A percentile compares a stretch with the other conserved stretches of the same genome.
Evolutionary conservation across 2,888 invertebrate genomes (phyloP).

Genomic region (Volucella bombylans): DNA sequence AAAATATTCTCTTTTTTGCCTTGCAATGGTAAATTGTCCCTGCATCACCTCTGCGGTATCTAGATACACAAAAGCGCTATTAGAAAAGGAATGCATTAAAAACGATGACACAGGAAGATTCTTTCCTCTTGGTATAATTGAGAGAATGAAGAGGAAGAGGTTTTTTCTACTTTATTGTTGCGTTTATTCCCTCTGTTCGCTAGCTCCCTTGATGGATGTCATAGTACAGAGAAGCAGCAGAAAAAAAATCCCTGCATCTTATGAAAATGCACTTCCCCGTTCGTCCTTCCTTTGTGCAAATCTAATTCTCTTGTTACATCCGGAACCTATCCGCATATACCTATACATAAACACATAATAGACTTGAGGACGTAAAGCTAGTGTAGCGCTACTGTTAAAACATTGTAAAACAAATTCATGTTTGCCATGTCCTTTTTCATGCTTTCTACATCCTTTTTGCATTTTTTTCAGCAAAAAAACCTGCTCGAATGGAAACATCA

Average conservation of each 20-base stretch:
- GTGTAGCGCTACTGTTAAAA: neutral
- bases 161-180: neutral
- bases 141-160: constrained; percentile 53
- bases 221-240: constrained; percentile 5
- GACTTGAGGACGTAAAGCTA: constrained; percentile 9
- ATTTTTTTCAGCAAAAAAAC: constrained; percentile 24
- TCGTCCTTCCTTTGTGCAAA: constrained; percentile 16
- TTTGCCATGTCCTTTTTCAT: constrained; percentile 24
- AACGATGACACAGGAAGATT: constrained; percentile 50
- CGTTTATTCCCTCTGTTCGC: too few relatives aligned
- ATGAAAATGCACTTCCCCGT: constrained; percentile 15
- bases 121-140: constrained; percentile 28
- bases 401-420: neutral
- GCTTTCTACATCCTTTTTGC: neutral
- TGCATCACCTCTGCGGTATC: neutral
- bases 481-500: constrained; percentile 39
- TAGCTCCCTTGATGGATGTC: constrained; percentile 45
- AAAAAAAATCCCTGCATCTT: neutral
- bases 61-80: constrained; percentile 48
- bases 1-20: constrained; percentile 37
- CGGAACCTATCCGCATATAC: neutral
- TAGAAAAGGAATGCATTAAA: constrained; percentile 51
- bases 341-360: constrained; percentile 37
- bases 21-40: neutral
- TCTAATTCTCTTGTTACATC: constrained; percentile 45